These are phyloP conservation scores for Drosophila anomalata DNA, from an alignment of 2,888 invertebrate species.

Conservation along the genomic window DNA sequence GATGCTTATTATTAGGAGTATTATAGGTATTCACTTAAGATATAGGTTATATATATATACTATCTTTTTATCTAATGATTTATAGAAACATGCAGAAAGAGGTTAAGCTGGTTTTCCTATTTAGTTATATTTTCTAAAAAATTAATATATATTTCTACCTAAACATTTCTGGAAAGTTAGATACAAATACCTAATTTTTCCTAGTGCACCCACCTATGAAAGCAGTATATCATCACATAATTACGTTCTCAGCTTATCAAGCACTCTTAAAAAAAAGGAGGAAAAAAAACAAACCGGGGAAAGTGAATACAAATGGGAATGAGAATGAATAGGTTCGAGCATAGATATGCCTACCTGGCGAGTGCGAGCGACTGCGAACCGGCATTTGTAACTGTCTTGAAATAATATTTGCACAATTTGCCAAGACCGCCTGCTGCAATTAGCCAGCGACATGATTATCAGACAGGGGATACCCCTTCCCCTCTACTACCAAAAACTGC, in stretches of 20 bases:
- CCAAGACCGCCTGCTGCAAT: conserved; percentile 54
- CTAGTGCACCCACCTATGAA: conserved; percentile 16
- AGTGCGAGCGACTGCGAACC: conserved; percentile 7
- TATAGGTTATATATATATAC: too few species aligned
- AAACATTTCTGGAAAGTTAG: background rate
- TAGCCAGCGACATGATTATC: conserved; percentile 58
- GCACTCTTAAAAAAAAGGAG: background rate
- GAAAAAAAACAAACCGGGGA: conserved; percentile 45
- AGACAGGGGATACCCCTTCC: conserved; percentile 15
- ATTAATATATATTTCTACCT: too few species aligned
- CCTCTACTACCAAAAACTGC: background rate
- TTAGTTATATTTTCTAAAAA: too few species aligned
- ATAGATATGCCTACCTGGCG: conserved; percentile 3
- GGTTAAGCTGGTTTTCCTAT: too few species aligned
- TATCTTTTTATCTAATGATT: too few species aligned
- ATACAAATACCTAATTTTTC: background rate
- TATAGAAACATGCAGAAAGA: too few species aligned
- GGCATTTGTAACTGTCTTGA: conserved; percentile 38
- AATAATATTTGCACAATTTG: conserved; percentile 65
- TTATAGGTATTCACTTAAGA: too few species aligned
- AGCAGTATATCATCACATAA: conserved; percentile 38
- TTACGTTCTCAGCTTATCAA: conserved; percentile 64
- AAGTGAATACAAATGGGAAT: conserved; percentile 64
- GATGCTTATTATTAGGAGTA: too few species aligned
- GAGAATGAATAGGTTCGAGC: conserved; percentile 23